Base-by-base conservation (phyloP, 2,888 invertebrate genomes). In the Phengaris alcon region DNA sequence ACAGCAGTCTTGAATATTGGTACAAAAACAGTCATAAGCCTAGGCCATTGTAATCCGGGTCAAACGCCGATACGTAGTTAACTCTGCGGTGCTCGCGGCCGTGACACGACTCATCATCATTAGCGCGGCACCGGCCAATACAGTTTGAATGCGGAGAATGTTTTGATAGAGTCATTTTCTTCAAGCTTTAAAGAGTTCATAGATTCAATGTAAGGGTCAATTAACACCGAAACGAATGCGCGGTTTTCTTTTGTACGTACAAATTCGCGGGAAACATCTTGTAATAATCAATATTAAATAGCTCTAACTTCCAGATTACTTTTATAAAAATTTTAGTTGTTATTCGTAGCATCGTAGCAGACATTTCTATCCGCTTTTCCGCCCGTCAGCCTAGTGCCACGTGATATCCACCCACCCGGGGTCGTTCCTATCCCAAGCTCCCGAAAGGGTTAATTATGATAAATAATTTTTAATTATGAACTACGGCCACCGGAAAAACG, bases 401-500 rank as follows among this genome's bases (percentile, higher is more conserved):
- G 64, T 64, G 35, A 64, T 64, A 44, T 35, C 64, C 35, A 35
- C 35, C 35, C 35, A 35, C 55, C n/a, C 6, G 5, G 59, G 59
- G 5, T 35, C 57, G 15, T 57, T 57, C n/a, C 57, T 64, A 64
- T 22, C 59, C 59, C 59, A 57, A 15, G n/a, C 15, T 22, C 15
- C 59, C 15, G 54, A 81, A 81, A 84, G 84, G 88, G 86, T 87
- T 86, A 84, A 82, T 83, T 85, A 86, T 85, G 89, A 90, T 90
- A 91, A 92, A 91, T 91, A 92, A 90, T 90, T 92, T 91, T 91
- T 89, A 90, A 92, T 92, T 90, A 92, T 87, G 85, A 87, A 88
- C 84, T 85, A 86, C 85, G 87, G 89, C 87, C 87, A 88, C 91
- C 89, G 90, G 90, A 91, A 91, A 91, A 93, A 91, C 89, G 90